phyloP scores from a whole-genome alignment of 2,797 vertebrate species.

The Synanceia verrucosa region DNA sequence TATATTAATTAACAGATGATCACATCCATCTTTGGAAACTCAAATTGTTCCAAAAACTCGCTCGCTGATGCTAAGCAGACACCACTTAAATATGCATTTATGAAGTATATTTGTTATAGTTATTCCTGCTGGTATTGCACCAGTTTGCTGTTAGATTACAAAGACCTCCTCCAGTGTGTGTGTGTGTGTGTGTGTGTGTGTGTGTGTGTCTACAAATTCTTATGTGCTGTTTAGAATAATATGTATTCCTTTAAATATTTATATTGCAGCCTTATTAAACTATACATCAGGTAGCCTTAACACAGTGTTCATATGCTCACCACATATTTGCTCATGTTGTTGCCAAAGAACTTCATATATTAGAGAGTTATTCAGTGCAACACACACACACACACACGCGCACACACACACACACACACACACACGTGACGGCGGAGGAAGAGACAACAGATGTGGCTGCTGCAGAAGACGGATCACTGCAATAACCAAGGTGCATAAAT shows the following conservation, averaged over 20 bases:
- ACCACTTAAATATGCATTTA: background rate
- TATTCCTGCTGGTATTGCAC: background rate
- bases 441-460: conserved; percentile 1
- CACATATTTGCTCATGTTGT: conserved; percentile 34
- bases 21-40: background rate
- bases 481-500: conserved; percentile 51
- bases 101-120: background rate
- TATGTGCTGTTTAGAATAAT: conserved; percentile 29
- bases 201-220: background rate
- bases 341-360: conserved; percentile 29
- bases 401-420: background rate
- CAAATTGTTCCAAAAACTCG: background rate
- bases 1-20: background rate
- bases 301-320: background rate
- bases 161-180: background rate
- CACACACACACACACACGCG: background rate
- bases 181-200: background rate
- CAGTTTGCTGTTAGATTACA: background rate
- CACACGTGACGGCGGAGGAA: background rate
- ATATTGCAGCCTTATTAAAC: conserved; percentile 59
- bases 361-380: background rate
- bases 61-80: background rate
- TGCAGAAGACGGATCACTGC: conserved; percentile 39
- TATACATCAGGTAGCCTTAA: conserved; percentile 50
- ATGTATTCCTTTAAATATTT: conserved; percentile 59